Base-by-base conservation (phyloP, 2,113 vertebrate genomes). In the Rhea pennata region DNA sequence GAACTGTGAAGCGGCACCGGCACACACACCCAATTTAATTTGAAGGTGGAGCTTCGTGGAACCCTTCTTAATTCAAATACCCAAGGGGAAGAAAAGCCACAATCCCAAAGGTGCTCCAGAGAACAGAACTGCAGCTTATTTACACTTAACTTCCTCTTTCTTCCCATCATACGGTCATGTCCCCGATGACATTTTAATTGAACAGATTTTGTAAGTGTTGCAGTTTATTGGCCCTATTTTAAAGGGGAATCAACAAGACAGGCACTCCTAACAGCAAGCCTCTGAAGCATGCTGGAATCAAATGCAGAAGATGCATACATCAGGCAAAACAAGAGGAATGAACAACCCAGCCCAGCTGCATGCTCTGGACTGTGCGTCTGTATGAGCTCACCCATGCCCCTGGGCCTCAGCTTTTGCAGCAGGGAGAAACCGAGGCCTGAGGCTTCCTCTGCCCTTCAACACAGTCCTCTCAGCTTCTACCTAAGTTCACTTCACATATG, bases 401-500 rank as follows among this genome's bases (percentile, higher is more conserved):
- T 76, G n/a, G 26, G 36, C 71, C 53, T 40, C 20, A 73, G 24
- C n/a, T n/a, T 75, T 12, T 0, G 0, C 27, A 54, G 6, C 12
- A 31, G 14, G 33, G 73, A 66, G 54, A 40, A 44, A 46, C 19
- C 2, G 12, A 2, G 2, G 36, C 17, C 42, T n/a, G 15, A 70
- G 15, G 40, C 10, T 27, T 64, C 39, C 46, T 64, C 51, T 29
- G 58, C 66, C 76, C 61, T 75, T 75, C 48, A 61, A 51, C 61
- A 69, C 14, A 89, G 58, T 31, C 44, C 22, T 56, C 5, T 0
- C 39, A 39, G 56, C 61, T 78, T 62, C 67, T 66, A 74, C 40
- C 27, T 21, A 69, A 90, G 26, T 4, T 36, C 0, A 0, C 39
- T 42, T 67, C 56, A 40, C 8, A 85, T 0, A 0, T 26, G 33